A percentile compares a stretch with the other conserved stretches of the same genome.
These are phyloP conservation scores for Pteria penguin DNA, from an alignment of 2,888 invertebrate species.

Conservation along the genomic window DNA sequence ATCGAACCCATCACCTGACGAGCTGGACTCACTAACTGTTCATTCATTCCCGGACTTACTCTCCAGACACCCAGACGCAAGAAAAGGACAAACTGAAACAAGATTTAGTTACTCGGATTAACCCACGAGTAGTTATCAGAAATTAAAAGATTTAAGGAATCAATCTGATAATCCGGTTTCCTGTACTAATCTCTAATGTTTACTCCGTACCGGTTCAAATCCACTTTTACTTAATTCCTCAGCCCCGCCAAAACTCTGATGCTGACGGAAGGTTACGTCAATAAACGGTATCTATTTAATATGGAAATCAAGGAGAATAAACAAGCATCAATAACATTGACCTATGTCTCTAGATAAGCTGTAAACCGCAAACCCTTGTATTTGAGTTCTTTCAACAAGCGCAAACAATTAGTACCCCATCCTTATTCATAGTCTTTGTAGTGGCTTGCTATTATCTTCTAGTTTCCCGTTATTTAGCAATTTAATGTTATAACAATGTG, in stretches of 20 bases:
- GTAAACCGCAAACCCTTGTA: conserved; percentile 17
- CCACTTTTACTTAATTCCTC: not conserved
- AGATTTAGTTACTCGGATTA: no score
- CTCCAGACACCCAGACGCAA: no score
- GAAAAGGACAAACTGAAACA: no score
- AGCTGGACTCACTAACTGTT: no score
- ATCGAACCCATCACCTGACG: no score
- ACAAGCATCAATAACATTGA: conserved; percentile 20
- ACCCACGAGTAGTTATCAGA: no score
- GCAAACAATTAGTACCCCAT: conserved; percentile 21
- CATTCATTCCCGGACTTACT: no score
- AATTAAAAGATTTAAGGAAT: no score
- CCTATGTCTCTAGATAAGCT: conserved; percentile 9
- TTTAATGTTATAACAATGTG: conserved; percentile 6
- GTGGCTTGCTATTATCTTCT: not conserved
- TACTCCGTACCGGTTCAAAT: not conserved
- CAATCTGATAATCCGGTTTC: not conserved
- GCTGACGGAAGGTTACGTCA: not conserved
- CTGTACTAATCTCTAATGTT: not conserved
- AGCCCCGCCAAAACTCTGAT: not conserved
- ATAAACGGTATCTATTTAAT: not conserved
- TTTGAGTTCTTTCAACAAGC: not conserved
- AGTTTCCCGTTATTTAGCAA: conserved; percentile 16
- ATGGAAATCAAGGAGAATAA: conserved; percentile 7
- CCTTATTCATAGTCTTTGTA: conserved; percentile 17